Conservation (phyloP, 2,888 invertebrate genomes). For the Campoplex capitator region DNA sequence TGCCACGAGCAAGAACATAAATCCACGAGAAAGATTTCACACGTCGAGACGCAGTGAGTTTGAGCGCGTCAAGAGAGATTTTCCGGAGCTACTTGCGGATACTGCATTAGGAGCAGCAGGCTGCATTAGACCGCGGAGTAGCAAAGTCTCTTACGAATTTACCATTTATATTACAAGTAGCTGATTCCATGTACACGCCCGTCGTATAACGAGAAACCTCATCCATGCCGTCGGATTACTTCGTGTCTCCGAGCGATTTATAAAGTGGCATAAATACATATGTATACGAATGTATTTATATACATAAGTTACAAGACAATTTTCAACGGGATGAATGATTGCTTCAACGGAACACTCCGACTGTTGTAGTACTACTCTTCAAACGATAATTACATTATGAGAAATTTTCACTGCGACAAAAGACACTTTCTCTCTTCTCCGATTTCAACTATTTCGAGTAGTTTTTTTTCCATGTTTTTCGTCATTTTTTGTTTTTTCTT, state of each 20-base stretch:
- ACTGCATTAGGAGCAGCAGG: neutral
- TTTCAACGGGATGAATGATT: slow-evolving; percentile 27
- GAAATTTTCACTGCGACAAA: neutral
- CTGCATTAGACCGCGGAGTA: slow-evolving; percentile 3
- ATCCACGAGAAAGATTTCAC: slow-evolving; percentile 21
- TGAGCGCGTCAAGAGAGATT: neutral
- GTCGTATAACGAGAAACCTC: slow-evolving; percentile 22
- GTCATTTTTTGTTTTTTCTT: neutral
- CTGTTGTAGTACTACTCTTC: neutral
- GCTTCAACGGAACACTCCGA: slow-evolving; percentile 29
- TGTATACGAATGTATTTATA: neutral
- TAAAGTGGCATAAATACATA: neutral
- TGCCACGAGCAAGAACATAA: slow-evolving; percentile 13
- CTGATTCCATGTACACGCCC: slow-evolving; percentile 11
- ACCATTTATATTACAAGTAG: slow-evolving; percentile 35
- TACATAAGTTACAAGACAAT: slow-evolving; percentile 21
- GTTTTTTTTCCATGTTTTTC: neutral
- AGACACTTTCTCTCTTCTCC: neutral
- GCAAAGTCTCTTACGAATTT: slow-evolving; percentile 35
- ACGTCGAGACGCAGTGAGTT: slow-evolving; percentile 13
- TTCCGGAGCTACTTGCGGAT: neutral
- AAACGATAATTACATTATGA: neutral
- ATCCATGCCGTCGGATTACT: slow-evolving; percentile 16
- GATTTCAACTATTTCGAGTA: neutral
- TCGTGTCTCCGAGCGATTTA: slow-evolving; percentile 18